These are phyloP conservation scores for Glossophaga mutica DNA, from an alignment of 2,797 vertebrate species.

Conservation along the genomic window DNA sequence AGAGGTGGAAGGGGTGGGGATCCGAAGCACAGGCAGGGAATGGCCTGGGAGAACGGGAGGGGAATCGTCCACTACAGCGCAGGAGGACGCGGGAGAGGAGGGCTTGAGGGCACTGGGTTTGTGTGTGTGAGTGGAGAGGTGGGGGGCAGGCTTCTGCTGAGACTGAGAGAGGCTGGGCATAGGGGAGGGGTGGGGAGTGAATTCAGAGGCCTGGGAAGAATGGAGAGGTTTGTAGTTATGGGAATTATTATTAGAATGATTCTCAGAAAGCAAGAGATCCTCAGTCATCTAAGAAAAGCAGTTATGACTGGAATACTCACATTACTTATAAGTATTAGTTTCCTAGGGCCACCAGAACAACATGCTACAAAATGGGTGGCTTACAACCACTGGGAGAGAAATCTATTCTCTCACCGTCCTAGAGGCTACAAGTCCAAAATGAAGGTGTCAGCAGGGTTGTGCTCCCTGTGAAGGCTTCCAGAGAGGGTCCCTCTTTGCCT, in stretches of 20 bases:
- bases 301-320: not conserved
- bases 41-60: not conserved
- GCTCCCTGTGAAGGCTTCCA: not conserved
- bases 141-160: not conserved
- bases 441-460: not conserved
- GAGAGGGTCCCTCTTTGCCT: not conserved
- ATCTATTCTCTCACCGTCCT: not conserved
- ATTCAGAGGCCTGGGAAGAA: not conserved
- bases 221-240: not conserved
- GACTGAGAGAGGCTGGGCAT: not conserved
- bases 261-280: not conserved
- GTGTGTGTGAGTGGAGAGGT: not conserved
- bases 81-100: not conserved
- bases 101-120: rapidly evolving
- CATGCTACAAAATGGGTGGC: not conserved
- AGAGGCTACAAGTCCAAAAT: not conserved
- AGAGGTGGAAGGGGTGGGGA: not conserved
- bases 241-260: not conserved
- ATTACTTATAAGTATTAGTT: not conserved
- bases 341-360: not conserved
- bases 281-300: not conserved
- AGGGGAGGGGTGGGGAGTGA: not conserved
- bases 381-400: not conserved
- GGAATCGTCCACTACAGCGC: too few relatives aligned
- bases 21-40: not conserved